Evolutionary conservation across 2,888 invertebrate genomes (phyloP), one percentile per base, ranked within the genome.

Genomic region (Lasius fuliginosus): DNA sequence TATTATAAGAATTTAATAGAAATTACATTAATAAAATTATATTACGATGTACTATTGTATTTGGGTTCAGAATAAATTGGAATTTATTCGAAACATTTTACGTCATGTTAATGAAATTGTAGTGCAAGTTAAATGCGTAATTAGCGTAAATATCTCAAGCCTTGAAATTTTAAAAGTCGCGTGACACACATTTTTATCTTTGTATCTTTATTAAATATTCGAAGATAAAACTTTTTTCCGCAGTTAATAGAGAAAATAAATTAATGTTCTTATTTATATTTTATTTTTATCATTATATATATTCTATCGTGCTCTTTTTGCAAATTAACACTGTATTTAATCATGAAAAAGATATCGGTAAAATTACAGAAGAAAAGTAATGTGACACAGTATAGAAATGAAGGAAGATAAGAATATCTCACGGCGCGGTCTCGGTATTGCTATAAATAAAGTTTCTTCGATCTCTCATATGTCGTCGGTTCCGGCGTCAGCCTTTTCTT

Each of bases 401-500:
- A 23, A 49, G 18, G 27, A 12, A 65, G 12, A 75, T 76, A 36
- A 65, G 49, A 36, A 65, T 75, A 75, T 75, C 12, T 23, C 11
- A 33, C 11, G 5, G 18, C 18, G 33, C 18, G 33, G 46, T 75
- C 23, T 23, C 23, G 75, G 49, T 65, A 65, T 76, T 23, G 23
- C 49, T 65, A 53, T 76, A 75, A 83, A 84, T 74, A 85, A 85
- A 82, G 64, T 84, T 81, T 84, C 64, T 56, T 42, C 46, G 58
- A 65, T 76, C 65, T 30, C 69, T 69, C 49, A 64, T 84, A 79
- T 60, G 53, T 67, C 69, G 69, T 15, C 71, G 42, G 73, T 68
- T 74, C 42, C 56, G 83, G 18, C 60, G 75, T 84, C 79, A 69
- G 75, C 73, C 81, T 68, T 85, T 86, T 84, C 75, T 84, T 60